phyloP scores from a whole-genome alignment of 1,140 invertebrate genomes.

The Lucilia sericata region DNA sequence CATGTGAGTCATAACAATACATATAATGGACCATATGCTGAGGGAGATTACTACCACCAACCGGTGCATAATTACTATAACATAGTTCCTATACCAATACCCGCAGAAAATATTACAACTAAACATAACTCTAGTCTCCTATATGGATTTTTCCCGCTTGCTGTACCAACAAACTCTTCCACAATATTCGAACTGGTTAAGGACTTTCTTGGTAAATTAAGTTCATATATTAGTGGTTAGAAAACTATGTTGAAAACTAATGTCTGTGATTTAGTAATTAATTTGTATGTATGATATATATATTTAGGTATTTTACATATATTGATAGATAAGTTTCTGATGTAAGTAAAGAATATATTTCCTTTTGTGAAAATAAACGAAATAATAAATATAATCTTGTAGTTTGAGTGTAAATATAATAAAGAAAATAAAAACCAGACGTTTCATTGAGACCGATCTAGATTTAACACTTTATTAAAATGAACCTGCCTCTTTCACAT shows the following conservation, averaged over 20 bases:
- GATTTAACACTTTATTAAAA: too few relatives aligned
- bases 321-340: too few relatives aligned
- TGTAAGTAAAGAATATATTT: too few relatives aligned
- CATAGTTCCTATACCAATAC: not conserved
- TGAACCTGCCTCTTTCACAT: too few relatives aligned
- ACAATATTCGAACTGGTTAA: not conserved
- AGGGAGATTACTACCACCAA: slow-evolving; percentile 1
- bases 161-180: not conserved
- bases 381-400: too few relatives aligned
- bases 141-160: not conserved
- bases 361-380: too few relatives aligned
- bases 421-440: too few relatives aligned
- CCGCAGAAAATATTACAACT: not conserved
- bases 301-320: too few relatives aligned
- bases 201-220: not conserved
- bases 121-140: not conserved
- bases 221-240: not conserved
- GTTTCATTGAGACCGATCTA: too few relatives aligned
- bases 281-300: not conserved
- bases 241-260: not conserved
- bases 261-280: not conserved
- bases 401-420: too few relatives aligned
- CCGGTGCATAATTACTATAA: slow-evolving; percentile 14
- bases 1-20: not conserved
- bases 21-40: not conserved